Evolutionary conservation across 2,797 vertebrate genomes (phyloP), one percentile per base, ranked within the genome.

Genomic region (Sebastes alutus): DNA sequence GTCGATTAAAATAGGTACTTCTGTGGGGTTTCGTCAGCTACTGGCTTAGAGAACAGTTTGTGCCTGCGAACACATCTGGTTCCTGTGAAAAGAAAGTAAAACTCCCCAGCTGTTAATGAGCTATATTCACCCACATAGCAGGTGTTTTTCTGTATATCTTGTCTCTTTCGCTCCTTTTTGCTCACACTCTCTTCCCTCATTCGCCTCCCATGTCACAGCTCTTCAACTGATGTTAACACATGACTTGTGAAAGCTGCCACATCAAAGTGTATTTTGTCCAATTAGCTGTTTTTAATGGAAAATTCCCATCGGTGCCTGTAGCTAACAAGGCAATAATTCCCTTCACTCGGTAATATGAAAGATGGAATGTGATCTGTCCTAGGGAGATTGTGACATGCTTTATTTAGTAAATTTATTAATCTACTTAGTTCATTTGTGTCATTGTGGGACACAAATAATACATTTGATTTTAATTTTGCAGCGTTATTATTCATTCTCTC

Each of bases 131-230:
- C 33, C 76, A 81, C 76, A 18, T 18, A 59, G 78, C 68, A 77
- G 81, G 61, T 84, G 82, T 87, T 90, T 82, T 73, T 75, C 73
- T 62, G 64, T 49, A n/a, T 52, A 52, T 72, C 64, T 71, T 23
- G 10, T 63, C 65, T 74, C 14, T 56, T 63, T 67, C 33, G 3
- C 71, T 59, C 63, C 35, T 29, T 75, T 69, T 76, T 60, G 11
- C 70, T 89, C 88, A 79, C 83, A 77, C 79, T 68, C 25, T 75
- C 52, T 25, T 62, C 56, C 67, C 61, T 77, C 67, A 2, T 56
- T 63, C 63, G 56, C 22, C 62, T 81, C 62, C 67, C 60, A 3
- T 13, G 54, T 83, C 83, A 35, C 74, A 77, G 61, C 76, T 72
- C 73, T 23, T 66, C 59, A 56, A 79, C 78, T 55, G 58, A 49